Percentiles rank a stretch among this genome's conserved stretches.
Conservation (phyloP, 2,888 invertebrate genomes). For the Tenthredo scrophulariae region DNA sequence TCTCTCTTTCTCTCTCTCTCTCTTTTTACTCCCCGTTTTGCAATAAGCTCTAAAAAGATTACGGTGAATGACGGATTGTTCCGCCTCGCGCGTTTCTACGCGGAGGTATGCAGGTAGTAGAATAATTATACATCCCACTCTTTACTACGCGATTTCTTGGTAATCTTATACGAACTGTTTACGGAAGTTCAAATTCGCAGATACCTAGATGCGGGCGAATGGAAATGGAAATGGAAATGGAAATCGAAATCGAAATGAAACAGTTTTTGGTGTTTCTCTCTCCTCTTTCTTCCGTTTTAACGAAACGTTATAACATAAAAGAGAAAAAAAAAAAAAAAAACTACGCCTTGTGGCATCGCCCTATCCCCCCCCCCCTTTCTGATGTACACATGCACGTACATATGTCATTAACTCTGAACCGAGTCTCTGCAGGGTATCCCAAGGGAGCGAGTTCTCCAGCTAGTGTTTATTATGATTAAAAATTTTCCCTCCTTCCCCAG, state of each 20-base stretch:
- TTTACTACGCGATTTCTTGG: no score
- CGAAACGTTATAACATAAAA: background rate
- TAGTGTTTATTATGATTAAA: constrained; percentile 26
- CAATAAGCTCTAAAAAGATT: constrained; percentile 6
- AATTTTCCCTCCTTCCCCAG: background rate
- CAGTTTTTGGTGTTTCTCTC: background rate
- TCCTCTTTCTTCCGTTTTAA: background rate
- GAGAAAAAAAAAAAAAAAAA: background rate
- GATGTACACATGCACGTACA: background rate
- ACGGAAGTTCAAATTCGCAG: no score
- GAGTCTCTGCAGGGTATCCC: background rate
- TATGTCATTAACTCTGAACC: background rate
- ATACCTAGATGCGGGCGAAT: no score
- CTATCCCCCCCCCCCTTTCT: background rate
- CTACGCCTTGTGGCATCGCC: background rate
- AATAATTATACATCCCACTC: no score
- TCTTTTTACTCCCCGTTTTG: background rate
- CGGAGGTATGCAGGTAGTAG: background rate
- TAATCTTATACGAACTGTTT: no score
- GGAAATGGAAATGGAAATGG: background rate
- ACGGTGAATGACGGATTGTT: constrained; percentile 2
- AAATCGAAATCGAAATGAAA: no score
- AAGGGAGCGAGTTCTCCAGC: background rate
- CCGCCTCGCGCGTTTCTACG: background rate
- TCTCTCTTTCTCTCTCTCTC: background rate